These are phyloP conservation scores for Dolichopus griseipennis DNA, from an alignment of 2,888 invertebrate genomes.

Conservation along the genomic window DNA sequence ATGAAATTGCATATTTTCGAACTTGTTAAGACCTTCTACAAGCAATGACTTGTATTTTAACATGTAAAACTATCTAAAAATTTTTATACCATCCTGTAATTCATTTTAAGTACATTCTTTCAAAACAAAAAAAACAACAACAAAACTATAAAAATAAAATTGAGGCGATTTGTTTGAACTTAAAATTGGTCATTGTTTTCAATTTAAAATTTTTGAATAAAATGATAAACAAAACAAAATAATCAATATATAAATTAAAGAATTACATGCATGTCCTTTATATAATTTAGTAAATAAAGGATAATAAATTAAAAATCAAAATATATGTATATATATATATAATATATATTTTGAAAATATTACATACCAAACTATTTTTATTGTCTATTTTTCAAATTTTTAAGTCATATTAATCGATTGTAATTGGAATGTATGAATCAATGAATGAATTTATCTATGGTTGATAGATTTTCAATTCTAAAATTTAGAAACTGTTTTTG, in stretches of 20 bases:
- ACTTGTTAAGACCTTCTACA: too few species aligned
- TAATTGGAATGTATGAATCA: neutral
- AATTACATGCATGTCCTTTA: neutral
- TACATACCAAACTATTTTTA: neutral
- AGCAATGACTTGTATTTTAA: too few species aligned
- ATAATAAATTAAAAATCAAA: neutral
- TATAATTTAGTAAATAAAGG: neutral
- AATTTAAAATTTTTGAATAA: neutral
- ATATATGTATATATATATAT: neutral
- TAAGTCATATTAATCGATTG: neutral
- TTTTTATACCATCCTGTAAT: too few species aligned
- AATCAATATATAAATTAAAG: neutral
- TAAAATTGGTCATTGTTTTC: neutral
- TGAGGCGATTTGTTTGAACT: slow-evolving; percentile 3
- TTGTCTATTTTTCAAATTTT: neutral
- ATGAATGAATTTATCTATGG: neutral
- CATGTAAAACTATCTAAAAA: too few species aligned
- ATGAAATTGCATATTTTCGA: too few species aligned
- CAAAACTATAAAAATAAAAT: neutral
- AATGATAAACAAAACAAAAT: neutral
- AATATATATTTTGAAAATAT: neutral
- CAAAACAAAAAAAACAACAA: too few species aligned
- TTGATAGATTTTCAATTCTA: neutral
- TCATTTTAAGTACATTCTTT: too few species aligned
- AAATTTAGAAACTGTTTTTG: too few species aligned